Evolutionary conservation across 2,888 invertebrate species (phyloP).

Genomic region (Plemyria rubiginata): DNA sequence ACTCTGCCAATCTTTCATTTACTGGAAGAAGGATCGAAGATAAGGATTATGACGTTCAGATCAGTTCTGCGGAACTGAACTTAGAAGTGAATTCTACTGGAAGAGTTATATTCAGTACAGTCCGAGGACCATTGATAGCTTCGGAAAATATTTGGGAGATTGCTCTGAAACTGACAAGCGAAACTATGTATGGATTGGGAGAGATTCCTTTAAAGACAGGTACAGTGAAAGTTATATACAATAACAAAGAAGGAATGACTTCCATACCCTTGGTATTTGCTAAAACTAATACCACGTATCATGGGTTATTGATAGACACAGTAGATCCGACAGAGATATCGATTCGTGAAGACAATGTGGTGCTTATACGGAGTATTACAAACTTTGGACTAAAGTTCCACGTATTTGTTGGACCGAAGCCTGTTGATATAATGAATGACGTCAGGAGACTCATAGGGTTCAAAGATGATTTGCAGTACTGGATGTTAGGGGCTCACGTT

Average conservation of each 20-base stretch:
- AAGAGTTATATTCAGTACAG: conserved; percentile 79
- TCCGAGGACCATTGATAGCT: conserved; percentile 84
- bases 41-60: conserved; percentile 58
- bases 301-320: conserved; percentile 83
- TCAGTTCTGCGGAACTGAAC: conserved; percentile 64
- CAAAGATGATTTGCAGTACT: conserved; percentile 63
- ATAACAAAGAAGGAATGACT: conserved; percentile 69
- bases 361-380: conserved; percentile 84
- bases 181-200: conserved; percentile 84
- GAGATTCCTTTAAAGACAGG: conserved; percentile 69
- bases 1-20: conserved; percentile 48
- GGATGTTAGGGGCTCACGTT: conserved; percentile 78
- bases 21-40: conserved; percentile 55
- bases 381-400: conserved; percentile 68
- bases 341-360: conserved; percentile 78
- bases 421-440: conserved; percentile 70
- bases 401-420: conserved; percentile 71
- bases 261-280: conserved; percentile 82
- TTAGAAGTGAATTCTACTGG: conserved; percentile 56
- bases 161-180: conserved; percentile 80
- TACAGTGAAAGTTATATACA: conserved; percentile 75
- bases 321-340: conserved; percentile 83
- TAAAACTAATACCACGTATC: conserved; percentile 77
- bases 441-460: conserved; percentile 58
- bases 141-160: conserved; percentile 86